Evolutionary conservation across 2,113 vertebrate species (phyloP), one percentile per base, ranked within the genome.

Genomic region (Aldabrachelys gigantea): DNA sequence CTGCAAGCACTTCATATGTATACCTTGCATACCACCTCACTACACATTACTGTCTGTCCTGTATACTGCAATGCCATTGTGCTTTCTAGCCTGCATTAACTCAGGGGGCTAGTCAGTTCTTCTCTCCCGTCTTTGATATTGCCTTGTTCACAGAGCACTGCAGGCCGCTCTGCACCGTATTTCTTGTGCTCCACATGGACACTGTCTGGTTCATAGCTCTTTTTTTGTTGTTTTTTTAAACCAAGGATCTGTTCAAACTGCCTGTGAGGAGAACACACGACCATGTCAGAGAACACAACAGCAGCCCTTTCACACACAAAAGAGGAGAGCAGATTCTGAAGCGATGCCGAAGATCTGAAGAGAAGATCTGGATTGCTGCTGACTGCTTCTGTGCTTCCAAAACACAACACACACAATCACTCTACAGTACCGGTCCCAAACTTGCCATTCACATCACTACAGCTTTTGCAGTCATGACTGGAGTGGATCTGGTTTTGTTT

Each of bases 81-180:
- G 16, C 8, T 50, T 41, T 82, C 54, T 57, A 44, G 72, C 72
- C 24, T 38, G 38, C n/a, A 22, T 75, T 22, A 75, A 76, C 72
- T 12, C 41, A 76, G 75, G 24, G 50, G 31, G 12, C 38, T 41
- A 47, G 25, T 38, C 81, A 31, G 54, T 38, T 83, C n/a, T 24
- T 38, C 81, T 59, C 44, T 57, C 14, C 9, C 24, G 80, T 80
- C 31, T 2, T 85, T 59, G 6, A 0, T 0, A 0, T 53, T 2
- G 25, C 69, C 17, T 9, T 53, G 50, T 79, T 84, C 41, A 69
- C 78, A 76, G 80, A 92, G 91, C 90, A 13, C 90, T 65, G 80
- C 88, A 88, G 91, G 65, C 31, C 52, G 53, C 82, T 76, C 88
- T 92, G 54, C 76, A 69, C 85, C 57, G 54, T 16, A 38, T 5